Base-by-base conservation (phyloP, 2,888 invertebrate genomes). In the Drosophila nr. perissopoda region DNA sequence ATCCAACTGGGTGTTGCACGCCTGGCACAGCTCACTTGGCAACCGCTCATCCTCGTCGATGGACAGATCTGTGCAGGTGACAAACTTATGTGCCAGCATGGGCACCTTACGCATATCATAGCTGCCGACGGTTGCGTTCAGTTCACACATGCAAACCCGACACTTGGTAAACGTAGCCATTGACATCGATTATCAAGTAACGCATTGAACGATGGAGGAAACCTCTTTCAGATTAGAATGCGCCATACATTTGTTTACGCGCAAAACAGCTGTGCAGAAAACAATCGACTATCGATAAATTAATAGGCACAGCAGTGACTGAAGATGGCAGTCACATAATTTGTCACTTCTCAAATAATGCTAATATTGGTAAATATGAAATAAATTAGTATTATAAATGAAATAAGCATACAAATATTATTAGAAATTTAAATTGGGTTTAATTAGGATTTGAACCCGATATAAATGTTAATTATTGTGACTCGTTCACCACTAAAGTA, bases 81-180 rank as follows among this genome's bases (percentile, higher is more conserved):
- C 67, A n/a, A 90, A 76, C 59, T 90, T 90, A 27, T 82, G 69
- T 5, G 73, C 79, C 8, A 91, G 58, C 33, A 77, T 57, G 0
- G 74, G 61, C n/a, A 76, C 70, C 6, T 69, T 53, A 1, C 48
- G 56, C 76, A 80, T 72, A 18, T 80, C 63, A 31, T 72, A 69
- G 40, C 62, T 45, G 11, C 51, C 40, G 1, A 25, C 21, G 4
- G 61, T 49, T 48, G 52, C 61, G 16, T 56, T 34, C 11, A 69
- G 45, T 4, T 34, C n/a, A 33, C 60, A 58, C 65, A 62, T n/a
- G 11, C 82, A 80, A 29, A 66, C 34, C 3, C 82, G 69, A 36
- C 80, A 80, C 48, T 72, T 63, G 27, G 11, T 54, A 18, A 63
- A 56, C 4, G 40, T 21, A 51, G 36, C 40, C 79, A 74, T 78